Percentiles rank a stretch among this genome's conserved stretches.
Conservation (phyloP, 2,113 vertebrate species). For the Zosterops hypoxanthus region DNA sequence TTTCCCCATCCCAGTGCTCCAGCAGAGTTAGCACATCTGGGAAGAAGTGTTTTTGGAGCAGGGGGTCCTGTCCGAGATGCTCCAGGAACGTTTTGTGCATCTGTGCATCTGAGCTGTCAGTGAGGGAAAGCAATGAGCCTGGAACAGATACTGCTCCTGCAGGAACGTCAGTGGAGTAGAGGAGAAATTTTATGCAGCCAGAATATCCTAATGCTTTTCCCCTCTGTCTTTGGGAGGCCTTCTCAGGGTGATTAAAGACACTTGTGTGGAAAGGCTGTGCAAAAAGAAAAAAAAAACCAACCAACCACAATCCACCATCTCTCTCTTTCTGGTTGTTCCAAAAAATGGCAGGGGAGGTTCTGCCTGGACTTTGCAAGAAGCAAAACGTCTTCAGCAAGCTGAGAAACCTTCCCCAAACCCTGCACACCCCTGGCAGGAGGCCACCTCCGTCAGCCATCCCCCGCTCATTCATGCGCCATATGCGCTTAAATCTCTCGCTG, state of each 20-base stretch:
- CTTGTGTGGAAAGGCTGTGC: background rate
- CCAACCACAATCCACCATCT: background rate
- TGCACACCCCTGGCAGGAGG: constrained; percentile 26
- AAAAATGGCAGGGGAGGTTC: constrained; percentile 10
- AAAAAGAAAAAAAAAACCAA: background rate
- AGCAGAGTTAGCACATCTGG: background rate
- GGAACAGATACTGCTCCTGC: constrained; percentile 26
- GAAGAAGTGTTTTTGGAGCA: background rate
- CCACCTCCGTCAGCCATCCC: constrained; percentile 18
- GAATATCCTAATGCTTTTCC: constrained; percentile 22
- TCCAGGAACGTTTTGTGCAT: constrained; percentile 14
- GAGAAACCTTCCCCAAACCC: constrained; percentile 10
- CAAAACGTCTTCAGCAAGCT: background rate
- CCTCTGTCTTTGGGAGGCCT: constrained; percentile 50
- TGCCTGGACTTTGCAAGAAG: constrained; percentile 11
- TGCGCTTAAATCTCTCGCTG: background rate
- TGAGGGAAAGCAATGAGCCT: background rate
- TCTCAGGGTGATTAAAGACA: constrained; percentile 35
- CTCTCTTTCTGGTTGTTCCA: background rate
- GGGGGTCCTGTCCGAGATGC: background rate
- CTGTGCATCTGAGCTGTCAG: constrained; percentile 1
- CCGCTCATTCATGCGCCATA: constrained; percentile 29
- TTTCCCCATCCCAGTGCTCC: background rate
- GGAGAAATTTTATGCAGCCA: background rate
- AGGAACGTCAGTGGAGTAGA: background rate